A percentile compares a stretch with the other conserved stretches of the same genome.
Evolutionary conservation across 2,113 vertebrate genomes (phyloP).

Genomic region (Pseudolaguvia tuberculata): DNA sequence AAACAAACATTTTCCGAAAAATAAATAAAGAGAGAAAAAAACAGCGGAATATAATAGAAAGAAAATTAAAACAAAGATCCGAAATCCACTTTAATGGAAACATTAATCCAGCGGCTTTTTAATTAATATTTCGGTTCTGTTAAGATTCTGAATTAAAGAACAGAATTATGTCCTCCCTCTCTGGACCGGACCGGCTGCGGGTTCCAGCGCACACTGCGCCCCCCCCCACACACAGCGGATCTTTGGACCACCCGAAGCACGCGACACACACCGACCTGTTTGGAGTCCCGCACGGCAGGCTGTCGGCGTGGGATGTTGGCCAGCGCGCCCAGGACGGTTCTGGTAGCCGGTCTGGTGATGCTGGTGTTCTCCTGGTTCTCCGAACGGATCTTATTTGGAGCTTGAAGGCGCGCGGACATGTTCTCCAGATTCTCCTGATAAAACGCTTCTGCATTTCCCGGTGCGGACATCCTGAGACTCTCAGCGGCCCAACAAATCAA

Average conservation of each 20-base stretch:
- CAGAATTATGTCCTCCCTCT: no score
- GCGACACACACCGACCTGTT: conserved; percentile 50
- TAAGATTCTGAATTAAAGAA: no score
- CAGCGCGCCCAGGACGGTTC: conserved; percentile 75
- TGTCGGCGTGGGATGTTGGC: conserved; percentile 63
- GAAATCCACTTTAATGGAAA: no score
- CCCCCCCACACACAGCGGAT: no score
- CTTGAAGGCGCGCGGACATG: conserved; percentile 54
- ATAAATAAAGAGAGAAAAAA: no score
- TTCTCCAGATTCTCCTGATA: conserved; percentile 61
- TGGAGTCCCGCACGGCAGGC: conserved; percentile 58
- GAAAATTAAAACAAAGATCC: no score
- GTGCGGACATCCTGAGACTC: conserved; percentile 58
- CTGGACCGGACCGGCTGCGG: no score
- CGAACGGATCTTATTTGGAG: conserved; percentile 50
- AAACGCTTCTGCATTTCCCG: conserved; percentile 49
- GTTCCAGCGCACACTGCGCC: background rate
- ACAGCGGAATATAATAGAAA: no score
- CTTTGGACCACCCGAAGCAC: background rate
- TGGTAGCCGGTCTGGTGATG: conserved; percentile 57
- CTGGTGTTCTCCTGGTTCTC: conserved; percentile 85
- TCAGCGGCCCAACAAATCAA: no score
- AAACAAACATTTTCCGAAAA: background rate
- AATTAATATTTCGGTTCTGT: no score
- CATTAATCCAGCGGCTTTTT: no score